Evolutionary conservation across 37 sponge, comb jelly and placozoan species (phyloP).

Genomic region (Agelas oroides): DNA sequence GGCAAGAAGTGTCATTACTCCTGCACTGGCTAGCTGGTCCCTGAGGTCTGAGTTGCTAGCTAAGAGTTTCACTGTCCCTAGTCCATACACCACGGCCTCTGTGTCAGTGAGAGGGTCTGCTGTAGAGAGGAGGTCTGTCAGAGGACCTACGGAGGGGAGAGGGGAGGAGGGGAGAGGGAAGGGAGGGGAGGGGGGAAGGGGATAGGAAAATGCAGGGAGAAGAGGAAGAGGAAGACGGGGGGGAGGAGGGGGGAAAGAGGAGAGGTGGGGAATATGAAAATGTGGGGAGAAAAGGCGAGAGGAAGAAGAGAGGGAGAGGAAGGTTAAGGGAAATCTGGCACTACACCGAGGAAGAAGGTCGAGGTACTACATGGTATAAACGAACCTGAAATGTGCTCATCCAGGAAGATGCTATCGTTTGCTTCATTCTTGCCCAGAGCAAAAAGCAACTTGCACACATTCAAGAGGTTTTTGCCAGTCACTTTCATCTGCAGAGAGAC

Average conservation of each 20-base stretch:
- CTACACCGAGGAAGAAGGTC: no score
- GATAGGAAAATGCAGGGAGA: not conserved
- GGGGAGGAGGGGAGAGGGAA: not conserved
- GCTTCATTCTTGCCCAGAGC: conserved; percentile 60
- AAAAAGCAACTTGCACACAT: conserved; percentile 84
- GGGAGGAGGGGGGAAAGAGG: no score
- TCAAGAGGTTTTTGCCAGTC: conserved; percentile 81
- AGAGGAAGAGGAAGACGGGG: no score
- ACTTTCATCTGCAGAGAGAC: conserved; percentile 77
- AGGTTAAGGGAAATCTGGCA: no score
- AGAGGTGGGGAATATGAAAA: no score
- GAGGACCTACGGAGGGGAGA: conserved; percentile 14
- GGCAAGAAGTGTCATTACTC: conserved; percentile 25
- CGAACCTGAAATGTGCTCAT: conserved; percentile 67
- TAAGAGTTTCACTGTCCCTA: conserved; percentile 79
- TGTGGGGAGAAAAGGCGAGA: no score
- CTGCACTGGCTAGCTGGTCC: conserved; percentile 35
- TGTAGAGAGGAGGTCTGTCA: conserved; percentile 40
- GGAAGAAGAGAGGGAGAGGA: no score
- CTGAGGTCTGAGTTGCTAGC: conserved; percentile 66
- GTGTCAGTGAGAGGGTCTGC: conserved; percentile 43
- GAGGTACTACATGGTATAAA: no score
- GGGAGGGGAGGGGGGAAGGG: no score
- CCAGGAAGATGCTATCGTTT: conserved; percentile 68
- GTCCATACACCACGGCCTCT: conserved; percentile 73